These are phyloP conservation scores for Caenorhabditis sp. DNA, from an alignment of 2,888 invertebrate species.

Conservation along the genomic window DNA sequence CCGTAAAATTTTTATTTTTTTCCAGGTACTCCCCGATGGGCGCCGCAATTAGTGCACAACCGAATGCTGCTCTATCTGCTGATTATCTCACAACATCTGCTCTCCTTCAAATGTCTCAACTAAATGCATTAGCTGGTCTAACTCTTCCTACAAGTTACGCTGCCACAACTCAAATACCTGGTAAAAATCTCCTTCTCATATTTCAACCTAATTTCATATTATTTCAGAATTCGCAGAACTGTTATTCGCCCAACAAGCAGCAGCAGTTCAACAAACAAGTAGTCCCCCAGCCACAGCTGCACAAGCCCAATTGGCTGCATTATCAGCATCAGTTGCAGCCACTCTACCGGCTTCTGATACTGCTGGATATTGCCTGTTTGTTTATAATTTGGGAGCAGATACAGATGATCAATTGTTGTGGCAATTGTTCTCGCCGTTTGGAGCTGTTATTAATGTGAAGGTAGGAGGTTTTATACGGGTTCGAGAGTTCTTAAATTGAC, in stretches of 20 bases:
- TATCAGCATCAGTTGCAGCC: slow-evolving; percentile 43
- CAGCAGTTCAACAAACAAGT: slow-evolving; percentile 8
- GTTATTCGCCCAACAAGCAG: slow-evolving; percentile 19
- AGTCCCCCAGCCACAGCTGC: slow-evolving; percentile 26
- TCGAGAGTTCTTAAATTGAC: too few species aligned
- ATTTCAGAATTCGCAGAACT: not conserved
- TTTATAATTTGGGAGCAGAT: slow-evolving; percentile 89
- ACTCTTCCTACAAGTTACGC: slow-evolving; percentile 10
- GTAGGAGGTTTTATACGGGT: slow-evolving; percentile 71
- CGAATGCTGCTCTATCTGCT: slow-evolving; percentile 36
- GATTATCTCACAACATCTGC: slow-evolving; percentile 73
- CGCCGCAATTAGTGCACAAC: slow-evolving; percentile 74
- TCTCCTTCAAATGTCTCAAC: slow-evolving; percentile 78
- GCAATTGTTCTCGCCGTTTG: slow-evolving; percentile 95
- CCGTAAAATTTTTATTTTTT: too few species aligned
- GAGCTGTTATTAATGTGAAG: slow-evolving; percentile 95
- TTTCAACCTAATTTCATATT: slow-evolving; percentile 3
- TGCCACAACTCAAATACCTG: not conserved
- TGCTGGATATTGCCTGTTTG: slow-evolving; percentile 90
- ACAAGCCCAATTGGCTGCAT: slow-evolving; percentile 45
- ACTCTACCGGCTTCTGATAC: slow-evolving; percentile 39
- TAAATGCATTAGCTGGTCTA: slow-evolving; percentile 42
- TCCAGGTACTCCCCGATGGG: slow-evolving; percentile 80
- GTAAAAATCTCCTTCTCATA: not conserved
- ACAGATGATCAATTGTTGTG: slow-evolving; percentile 89